Base-by-base conservation (phyloP, 1,140 invertebrate species). In the Batillaria attramentaria region DNA sequence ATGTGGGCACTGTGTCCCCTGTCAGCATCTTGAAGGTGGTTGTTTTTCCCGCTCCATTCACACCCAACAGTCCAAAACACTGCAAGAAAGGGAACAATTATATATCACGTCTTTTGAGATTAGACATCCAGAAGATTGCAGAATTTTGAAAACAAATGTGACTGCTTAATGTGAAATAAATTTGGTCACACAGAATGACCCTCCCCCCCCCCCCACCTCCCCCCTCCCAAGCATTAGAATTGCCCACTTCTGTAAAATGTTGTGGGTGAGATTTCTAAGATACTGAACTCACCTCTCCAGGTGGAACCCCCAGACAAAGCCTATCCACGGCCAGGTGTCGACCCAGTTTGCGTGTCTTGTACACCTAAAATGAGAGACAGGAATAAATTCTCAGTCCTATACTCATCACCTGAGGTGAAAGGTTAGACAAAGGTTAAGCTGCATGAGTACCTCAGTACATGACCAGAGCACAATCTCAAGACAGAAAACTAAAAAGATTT, bases 31-130 rank as follows among this genome's bases (percentile, higher is more conserved):
- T 94, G 84, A 97, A 97, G 10, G 95, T 97, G 18, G 95, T 95
- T 24, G 96, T 97, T 91, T 98, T 98, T 13, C 97, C 97, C 10
- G 97, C 96, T 0, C 97, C 97, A 88, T 95, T 95, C 0, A 95
- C 92, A 42, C 96, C 96, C 1, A 97, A 87, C 24, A 97, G 90
- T 2, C 96, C 96, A 91, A 97, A 97, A 89, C 96, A 97, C 91
- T 96, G 77, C 24, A 20, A 75, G 31, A 69, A 4, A 57, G 13
- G 20, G 28, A 78, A 46, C 43, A 70, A 54, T 28, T 46, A 57
- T 57, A 28, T 1, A 20, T 33, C 65, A 68, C n/a, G 37, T 37
- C 0, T 35, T 35, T 35, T 33, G 60, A 65, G 31, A 65, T 18
- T 28, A n/a, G 62, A 65, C 31, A 8, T 65, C 5, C 5, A 1